phyloP scores from a whole-genome alignment of 2,888 invertebrate genomes.

The Clistopyga incitator region DNA sequence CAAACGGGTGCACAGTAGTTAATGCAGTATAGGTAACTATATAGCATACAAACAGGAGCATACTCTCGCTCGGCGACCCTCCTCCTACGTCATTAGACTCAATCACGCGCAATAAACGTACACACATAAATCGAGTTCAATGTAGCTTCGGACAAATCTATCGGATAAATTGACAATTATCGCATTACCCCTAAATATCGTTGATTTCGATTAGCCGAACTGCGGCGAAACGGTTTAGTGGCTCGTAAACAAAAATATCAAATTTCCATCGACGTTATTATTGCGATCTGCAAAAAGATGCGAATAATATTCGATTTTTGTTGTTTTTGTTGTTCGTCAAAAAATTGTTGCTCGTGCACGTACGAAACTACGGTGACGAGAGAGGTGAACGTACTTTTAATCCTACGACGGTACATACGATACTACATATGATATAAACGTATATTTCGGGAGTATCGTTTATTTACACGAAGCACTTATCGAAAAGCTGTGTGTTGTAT shows the following conservation, averaged over 20 bases:
- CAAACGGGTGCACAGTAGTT: slow-evolving; percentile 60
- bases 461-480: slow-evolving; percentile 75
- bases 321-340: slow-evolving; percentile 12
- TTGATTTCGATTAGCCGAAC: slow-evolving; percentile 46
- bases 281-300: slow-evolving; percentile 12
- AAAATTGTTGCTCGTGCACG: slow-evolving; percentile 66
- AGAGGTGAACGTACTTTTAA: slow-evolving; percentile 57
- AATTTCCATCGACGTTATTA: slow-evolving; percentile 5
- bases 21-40: slow-evolving; percentile 51
- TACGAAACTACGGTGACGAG: slow-evolving; percentile 64
- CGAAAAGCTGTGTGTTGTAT: slow-evolving; percentile 71
- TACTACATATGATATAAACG: slow-evolving; percentile 63
- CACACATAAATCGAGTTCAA: slow-evolving; percentile 45
- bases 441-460: slow-evolving; percentile 53
- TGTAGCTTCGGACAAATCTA: slow-evolving; percentile 53
- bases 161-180: slow-evolving; percentile 60
- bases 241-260: slow-evolving; percentile 41
- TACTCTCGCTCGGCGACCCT: slow-evolving; percentile 55
- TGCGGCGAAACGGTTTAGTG: slow-evolving; percentile 18
- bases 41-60: slow-evolving; percentile 29
- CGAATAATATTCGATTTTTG: slow-evolving; percentile 1
- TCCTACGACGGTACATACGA: slow-evolving; percentile 54
- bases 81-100: slow-evolving; percentile 50
- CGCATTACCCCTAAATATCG: slow-evolving; percentile 46
- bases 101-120: slow-evolving; percentile 59